These are phyloP conservation scores for Pseudonaja textilis DNA, from an alignment of 2,113 vertebrate species.

Conservation along the genomic window DNA sequence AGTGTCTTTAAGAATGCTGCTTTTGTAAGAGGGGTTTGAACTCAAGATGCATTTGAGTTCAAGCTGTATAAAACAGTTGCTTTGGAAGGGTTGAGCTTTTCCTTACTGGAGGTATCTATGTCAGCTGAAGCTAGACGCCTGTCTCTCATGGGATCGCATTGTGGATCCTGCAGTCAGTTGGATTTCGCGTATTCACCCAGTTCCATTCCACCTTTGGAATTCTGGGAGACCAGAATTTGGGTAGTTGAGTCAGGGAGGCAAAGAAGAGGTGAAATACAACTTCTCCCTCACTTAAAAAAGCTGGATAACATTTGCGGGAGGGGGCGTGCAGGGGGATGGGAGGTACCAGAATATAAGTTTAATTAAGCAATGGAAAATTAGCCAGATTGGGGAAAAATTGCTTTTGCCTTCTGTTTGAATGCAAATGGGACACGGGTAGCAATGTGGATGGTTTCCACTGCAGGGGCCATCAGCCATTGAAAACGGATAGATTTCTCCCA, in stretches of 20 bases:
- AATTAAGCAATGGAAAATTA: neutral
- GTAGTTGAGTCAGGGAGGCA: neutral
- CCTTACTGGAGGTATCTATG: neutral
- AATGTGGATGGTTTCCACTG: neutral
- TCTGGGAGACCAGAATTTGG: neutral
- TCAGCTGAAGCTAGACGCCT: neutral
- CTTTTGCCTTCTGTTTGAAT: neutral
- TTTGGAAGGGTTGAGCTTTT: neutral
- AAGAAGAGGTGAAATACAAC: neutral
- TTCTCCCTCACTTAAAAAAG: neutral
- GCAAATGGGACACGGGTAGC: neutral
- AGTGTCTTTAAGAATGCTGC: neutral
- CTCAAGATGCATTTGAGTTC: fast-evolving
- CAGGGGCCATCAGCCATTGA: neutral
- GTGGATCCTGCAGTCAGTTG: neutral
- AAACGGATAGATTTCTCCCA: neutral
- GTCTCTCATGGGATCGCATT: neutral
- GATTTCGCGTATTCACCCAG: neutral
- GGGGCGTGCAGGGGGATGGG: neutral
- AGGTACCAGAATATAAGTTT: neutral
- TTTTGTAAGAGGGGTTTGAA: neutral
- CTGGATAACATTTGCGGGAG: neutral
- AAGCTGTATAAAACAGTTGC: fast-evolving
- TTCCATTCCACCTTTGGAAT: neutral
- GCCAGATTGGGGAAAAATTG: neutral